Evolutionary conservation across 1,140 invertebrate species (phyloP).

Genomic region (Zaprionus davidi): DNA sequence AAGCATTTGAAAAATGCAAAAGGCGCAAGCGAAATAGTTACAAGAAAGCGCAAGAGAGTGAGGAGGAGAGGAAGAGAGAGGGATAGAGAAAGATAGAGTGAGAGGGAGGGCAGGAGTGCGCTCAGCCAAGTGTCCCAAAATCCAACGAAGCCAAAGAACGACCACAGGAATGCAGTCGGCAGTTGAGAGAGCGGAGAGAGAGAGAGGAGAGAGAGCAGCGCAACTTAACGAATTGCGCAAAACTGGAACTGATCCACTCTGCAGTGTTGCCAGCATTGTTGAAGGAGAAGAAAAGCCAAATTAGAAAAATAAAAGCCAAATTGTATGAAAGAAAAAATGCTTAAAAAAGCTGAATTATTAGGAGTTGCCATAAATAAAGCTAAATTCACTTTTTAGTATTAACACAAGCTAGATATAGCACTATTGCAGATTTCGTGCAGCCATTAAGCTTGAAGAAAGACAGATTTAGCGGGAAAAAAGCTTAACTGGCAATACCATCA

Average conservation of each 20-base stretch:
- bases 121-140: slow-evolving; percentile 5
- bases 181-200: neutral
- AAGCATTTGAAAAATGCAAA: slow-evolving; percentile 80
- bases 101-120: neutral
- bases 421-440: too few relatives aligned
- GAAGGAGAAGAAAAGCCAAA: too few relatives aligned
- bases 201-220: slow-evolving; percentile 1
- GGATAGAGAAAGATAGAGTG: neutral
- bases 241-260: slow-evolving; percentile 60
- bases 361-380: too few relatives aligned
- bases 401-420: too few relatives aligned
- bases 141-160: slow-evolving; percentile 1
- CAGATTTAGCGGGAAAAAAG: too few relatives aligned
- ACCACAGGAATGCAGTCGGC: slow-evolving; percentile 7
- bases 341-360: too few relatives aligned
- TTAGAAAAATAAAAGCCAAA: too few relatives aligned
- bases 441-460: too few relatives aligned
- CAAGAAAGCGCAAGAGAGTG: neutral
- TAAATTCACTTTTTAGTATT: too few relatives aligned
- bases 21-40: slow-evolving; percentile 64
- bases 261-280: neutral
- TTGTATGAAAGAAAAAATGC: too few relatives aligned
- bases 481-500: neutral
- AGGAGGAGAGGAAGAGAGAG: slow-evolving; percentile 16
- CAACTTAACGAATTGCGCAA: slow-evolving; percentile 55